Conservation (phyloP, 2,113 vertebrate genomes). For the Trochalopteron elliotii region DNA sequence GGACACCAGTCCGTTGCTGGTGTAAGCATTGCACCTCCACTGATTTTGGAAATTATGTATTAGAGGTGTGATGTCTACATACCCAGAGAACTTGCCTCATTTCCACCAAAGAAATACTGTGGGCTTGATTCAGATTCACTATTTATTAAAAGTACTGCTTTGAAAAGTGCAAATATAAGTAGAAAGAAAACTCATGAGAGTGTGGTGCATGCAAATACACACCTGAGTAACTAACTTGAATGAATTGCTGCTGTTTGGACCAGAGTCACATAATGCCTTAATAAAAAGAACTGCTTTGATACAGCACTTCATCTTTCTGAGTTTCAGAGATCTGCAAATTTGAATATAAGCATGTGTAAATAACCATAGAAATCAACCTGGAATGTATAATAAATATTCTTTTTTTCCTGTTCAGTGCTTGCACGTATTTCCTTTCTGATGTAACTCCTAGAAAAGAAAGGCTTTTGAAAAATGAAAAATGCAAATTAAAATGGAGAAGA, state of each 20-base stretch:
- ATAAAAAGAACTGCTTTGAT: conserved; percentile 4
- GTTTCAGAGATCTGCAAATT: conserved; percentile 3
- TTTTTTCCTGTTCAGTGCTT: not conserved
- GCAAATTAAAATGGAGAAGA: not conserved
- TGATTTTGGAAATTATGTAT: not conserved
- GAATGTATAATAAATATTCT: not conserved
- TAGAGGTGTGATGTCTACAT: not conserved
- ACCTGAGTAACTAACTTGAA: not conserved
- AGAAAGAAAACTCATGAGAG: not conserved
- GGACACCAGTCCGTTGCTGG: not conserved
- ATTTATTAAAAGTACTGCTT: not conserved
- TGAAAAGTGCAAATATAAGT: not conserved
- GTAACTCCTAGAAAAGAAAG: not conserved
- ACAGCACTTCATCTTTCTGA: not conserved
- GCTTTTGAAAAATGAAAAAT: not conserved
- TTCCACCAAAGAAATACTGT: not conserved
- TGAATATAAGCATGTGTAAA: not conserved
- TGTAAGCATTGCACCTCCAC: not conserved
- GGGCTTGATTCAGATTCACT: not conserved
- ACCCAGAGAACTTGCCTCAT: not conserved
- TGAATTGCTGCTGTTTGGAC: not conserved
- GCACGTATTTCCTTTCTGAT: not conserved
- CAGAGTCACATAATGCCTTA: not conserved
- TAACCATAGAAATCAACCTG: conserved; percentile 7
- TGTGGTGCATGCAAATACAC: not conserved